Percentiles rank a stretch among this genome's conserved stretches.
Evolutionary conservation across 1,140 invertebrate species (phyloP).

Genomic region (honey bee (Apis mellifera)): Amel_HAv3.1 CM009942.2:7795501-7796000

Average conservation of each 20-base stretch:
- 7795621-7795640: constrained; percentile 43
- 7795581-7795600: constrained; percentile 54
- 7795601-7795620: constrained; percentile 51
- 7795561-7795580: constrained; percentile 62
- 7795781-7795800: constrained; percentile 39
- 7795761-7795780: not conserved
- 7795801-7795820: constrained; percentile 46
- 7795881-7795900: constrained; percentile 53
- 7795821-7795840: constrained; percentile 47
- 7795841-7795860: constrained; percentile 50
- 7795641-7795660: constrained; percentile 54
- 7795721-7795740: constrained; percentile 36
- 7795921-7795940: constrained; percentile 64
- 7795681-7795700: constrained; percentile 30
- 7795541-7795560: constrained; percentile 62
- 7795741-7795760: constrained; percentile 45
- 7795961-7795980: constrained; percentile 74
- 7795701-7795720: constrained; percentile 24
- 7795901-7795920: constrained; percentile 60
- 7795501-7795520: constrained; percentile 60
- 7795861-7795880: constrained; percentile 34
- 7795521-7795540: constrained; percentile 56
- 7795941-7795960: constrained; percentile 67
- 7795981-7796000: constrained; percentile 80
- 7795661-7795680: constrained; percentile 54